Percentiles rank a stretch among this genome's conserved stretches.
These are phyloP conservation scores for Muntiacus muntjak DNA, from an alignment of 2,113 vertebrate genomes.

Conservation along the genomic window DNA sequence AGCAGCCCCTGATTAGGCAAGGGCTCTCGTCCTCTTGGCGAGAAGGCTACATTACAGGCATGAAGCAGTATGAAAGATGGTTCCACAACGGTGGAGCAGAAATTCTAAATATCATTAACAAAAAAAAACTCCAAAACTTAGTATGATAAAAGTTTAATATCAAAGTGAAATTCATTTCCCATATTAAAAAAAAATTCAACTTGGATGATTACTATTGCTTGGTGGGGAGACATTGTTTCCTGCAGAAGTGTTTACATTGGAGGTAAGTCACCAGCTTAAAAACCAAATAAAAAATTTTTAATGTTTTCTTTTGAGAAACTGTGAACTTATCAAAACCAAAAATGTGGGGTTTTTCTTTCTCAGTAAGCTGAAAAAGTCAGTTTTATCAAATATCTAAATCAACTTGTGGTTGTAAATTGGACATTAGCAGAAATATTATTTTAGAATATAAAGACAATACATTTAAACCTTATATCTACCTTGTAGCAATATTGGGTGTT, in stretches of 20 bases:
- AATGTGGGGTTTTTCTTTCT: neutral
- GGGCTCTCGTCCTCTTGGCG: neutral
- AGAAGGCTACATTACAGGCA: neutral
- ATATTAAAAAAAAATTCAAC: neutral
- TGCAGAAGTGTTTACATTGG: neutral
- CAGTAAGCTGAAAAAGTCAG: neutral
- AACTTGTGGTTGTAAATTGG: neutral
- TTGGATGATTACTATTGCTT: neutral
- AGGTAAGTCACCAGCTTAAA: neutral
- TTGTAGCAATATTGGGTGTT: neutral
- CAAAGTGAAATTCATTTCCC: neutral
- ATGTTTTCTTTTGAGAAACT: neutral
- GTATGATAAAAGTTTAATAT: neutral
- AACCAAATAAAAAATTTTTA: neutral
- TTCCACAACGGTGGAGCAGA: neutral
- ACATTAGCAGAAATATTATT: neutral
- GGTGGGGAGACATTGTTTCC: neutral
- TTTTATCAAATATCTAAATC: neutral
- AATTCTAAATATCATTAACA: neutral
- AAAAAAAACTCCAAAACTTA: neutral
- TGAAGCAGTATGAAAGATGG: neutral
- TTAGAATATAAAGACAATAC: neutral
- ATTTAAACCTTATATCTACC: neutral
- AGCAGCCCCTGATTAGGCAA: slow-evolving; percentile 63
- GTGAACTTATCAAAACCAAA: neutral